A percentile compares a stretch with the other conserved stretches of the same genome.
Evolutionary conservation across 2,113 vertebrate genomes (phyloP).

Genomic region (Apteryx mantelli): DNA sequence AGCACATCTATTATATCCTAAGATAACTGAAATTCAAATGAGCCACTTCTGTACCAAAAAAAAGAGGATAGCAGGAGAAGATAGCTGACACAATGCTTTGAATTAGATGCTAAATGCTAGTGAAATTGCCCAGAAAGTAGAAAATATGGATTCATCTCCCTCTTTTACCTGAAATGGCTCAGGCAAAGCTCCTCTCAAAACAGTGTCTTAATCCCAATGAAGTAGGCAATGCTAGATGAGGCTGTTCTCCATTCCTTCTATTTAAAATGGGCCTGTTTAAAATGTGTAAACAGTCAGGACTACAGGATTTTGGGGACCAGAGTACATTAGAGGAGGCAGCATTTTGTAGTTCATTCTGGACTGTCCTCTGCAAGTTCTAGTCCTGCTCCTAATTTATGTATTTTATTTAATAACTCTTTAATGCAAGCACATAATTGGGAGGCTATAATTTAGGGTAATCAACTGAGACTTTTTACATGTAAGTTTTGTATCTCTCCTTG

Average conservation of each 20-base stretch:
- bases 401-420: background rate
- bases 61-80: background rate
- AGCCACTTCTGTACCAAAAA: background rate
- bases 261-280: background rate
- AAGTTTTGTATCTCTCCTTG: background rate
- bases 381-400: background rate
- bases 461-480: background rate
- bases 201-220: background rate
- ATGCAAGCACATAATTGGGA: background rate
- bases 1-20: background rate
- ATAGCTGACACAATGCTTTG: background rate
- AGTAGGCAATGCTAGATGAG: background rate
- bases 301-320: background rate
- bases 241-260: background rate
- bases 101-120: background rate
- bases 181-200: background rate
- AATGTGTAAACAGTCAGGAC: background rate
- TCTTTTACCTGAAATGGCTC: background rate
- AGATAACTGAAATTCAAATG: background rate
- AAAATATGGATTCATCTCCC: background rate
- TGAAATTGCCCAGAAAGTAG: background rate
- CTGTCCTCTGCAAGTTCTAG: background rate
- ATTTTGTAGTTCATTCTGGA: background rate
- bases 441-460: background rate
- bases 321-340: background rate